Base-by-base conservation (phyloP, 2,113 vertebrate species). In the Neomonachus schauinslandi region DNA sequence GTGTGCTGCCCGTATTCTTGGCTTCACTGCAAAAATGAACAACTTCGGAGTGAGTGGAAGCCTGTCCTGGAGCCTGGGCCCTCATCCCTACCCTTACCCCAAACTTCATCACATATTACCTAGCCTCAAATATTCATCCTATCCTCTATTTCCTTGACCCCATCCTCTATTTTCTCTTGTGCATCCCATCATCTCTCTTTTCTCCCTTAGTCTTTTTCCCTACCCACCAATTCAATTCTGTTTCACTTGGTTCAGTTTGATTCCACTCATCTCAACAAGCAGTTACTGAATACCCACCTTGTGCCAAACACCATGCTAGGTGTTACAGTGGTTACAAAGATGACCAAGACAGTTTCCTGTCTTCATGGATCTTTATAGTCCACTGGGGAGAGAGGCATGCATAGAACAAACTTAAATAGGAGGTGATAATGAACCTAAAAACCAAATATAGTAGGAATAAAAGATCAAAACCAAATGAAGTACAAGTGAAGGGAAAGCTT, bases 11-110 rank as follows among this genome's bases (percentile, higher is more conserved):
- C 5, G 5, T 0, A 19, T 96, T 72, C 96, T 97, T 39, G 55
- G 93, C 39, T 79, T 2, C 15, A 77, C 61, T 46, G 90, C 94
- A 67, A 95, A 89, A 59, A 79, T 63, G 14, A 22, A 39, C 4
- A 57, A 89, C 57, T 93, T 87, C 42, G 39, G 91, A 69, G 89
- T 94, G 53, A 97, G 95, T 80, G 74, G 79, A 7, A 13, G 9
- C 1, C 51, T 80, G 14, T 19, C 67, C 59, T 46, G 12, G 26
- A 57, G 7, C 26, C 24, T 33, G 36, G 67, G 33, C 19, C 65
- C 18, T 85, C 36, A 42, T 39, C 11, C 16, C 51, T 67, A 19
- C 59, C n/a, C 33, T 89, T 49, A 18, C 51, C 67, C 12, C 77
- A 61, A 9, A 49, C 42, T 86, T 89, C 51, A 46, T 55, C 21